Conservation (phyloP, 2,797 vertebrate species). For the Pelochelys cantorii region DNA sequence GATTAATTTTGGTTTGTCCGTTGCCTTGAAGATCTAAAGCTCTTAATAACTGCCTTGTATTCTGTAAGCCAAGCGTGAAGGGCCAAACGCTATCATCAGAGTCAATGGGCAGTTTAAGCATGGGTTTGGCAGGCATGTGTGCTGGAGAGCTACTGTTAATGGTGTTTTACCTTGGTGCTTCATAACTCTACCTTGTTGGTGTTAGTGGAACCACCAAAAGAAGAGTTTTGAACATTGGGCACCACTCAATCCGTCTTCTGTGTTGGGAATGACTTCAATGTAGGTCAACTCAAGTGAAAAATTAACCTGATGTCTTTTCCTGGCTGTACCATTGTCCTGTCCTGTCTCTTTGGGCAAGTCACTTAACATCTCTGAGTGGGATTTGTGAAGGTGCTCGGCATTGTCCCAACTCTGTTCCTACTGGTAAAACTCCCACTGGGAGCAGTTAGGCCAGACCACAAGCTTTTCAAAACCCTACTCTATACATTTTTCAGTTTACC, state of each 20-base stretch:
- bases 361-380: constrained; percentile 7
- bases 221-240: constrained; percentile 42
- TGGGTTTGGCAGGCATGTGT: constrained; percentile 19
- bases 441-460: background rate
- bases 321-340: background rate
- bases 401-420: constrained; percentile 3
- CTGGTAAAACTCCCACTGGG: constrained; percentile 23
- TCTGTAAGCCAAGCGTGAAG: background rate
- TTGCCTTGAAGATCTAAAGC: background rate
- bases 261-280: constrained; percentile 44
- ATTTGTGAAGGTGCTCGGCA: background rate
- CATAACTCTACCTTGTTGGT: constrained; percentile 68
- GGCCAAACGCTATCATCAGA: constrained; percentile 3
- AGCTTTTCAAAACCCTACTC: background rate
- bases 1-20: background rate
- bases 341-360: constrained; percentile 5
- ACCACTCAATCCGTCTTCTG: constrained; percentile 46
- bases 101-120: background rate
- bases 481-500: constrained; percentile 20
- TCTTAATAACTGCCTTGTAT: background rate
- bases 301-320: constrained; percentile 39
- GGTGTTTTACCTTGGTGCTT: constrained; percentile 44
- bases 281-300: constrained; percentile 44
- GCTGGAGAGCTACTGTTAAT: constrained; percentile 18
- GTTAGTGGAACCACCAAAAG: constrained; percentile 62